Base-by-base conservation (phyloP, 1,140 invertebrate species). In the Pemphigus obesinymphae region DNA sequence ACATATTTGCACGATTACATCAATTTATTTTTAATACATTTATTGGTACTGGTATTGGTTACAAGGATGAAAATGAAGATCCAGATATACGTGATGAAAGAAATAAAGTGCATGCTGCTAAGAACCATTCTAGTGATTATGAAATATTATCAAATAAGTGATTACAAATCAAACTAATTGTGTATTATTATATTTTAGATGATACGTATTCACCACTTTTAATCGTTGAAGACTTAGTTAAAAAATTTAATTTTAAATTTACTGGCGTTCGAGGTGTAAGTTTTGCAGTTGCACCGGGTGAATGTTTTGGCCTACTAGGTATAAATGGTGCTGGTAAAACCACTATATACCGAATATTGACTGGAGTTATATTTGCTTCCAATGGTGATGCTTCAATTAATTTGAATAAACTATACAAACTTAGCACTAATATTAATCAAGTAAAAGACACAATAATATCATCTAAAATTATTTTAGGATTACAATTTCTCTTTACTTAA, bases 221-320 rank as follows among this genome's bases (percentile, higher is more conserved):
- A 6, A 61, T 84, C n/a, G 84, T 84, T 61, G 76, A 84, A 50
- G 76, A 82, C 29, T 66, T 85, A 13, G 78, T 43, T 11, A 85
- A 85, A 76, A 85, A 83, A 48, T 85, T 82, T 78, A 83, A 45
- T 37, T 29, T 45, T 31, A 82, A 48, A 17, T 66, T 83, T 66
- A 83, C 87, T 2, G 94, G 94, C 4, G 94, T 95, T 0, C 89
- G 93, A 84, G 90, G 92, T 84, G 85, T 96, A 0, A 92, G 90
- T 85, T 89, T 95, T 82, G 90, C 87, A 10, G 89, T 90, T n/a
- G 88, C 89, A 23, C 88, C 89, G n/a, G 92, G 93, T 3, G 93
- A 97, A 88, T 97, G 95, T 85, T 97, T 97, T 87, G 96, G 96
- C 2, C 87, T 98, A 48, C 88, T 98, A 34, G 96, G 96, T 13